Conservation (phyloP, 2,888 invertebrate species). For the Congeria kusceri region DNA sequence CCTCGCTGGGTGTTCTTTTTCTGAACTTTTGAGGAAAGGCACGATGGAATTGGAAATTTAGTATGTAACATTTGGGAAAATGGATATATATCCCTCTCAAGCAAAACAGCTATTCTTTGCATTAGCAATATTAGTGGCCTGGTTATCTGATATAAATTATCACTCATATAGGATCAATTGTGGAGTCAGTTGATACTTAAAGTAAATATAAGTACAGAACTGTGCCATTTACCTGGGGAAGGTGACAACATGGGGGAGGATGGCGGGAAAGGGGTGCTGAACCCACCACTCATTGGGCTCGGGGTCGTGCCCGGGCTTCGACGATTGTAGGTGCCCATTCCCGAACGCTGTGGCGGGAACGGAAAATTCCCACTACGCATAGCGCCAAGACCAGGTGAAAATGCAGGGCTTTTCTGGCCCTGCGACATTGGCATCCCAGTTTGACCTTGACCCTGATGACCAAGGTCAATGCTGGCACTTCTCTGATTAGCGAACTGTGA, state of each 20-base stretch:
- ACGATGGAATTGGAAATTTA: too few species aligned
- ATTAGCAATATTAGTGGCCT: too few species aligned
- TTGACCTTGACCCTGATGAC: conserved; percentile 40
- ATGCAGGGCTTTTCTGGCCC: conserved; percentile 75
- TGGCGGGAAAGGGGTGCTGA: conserved; percentile 54
- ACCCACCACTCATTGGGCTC: conserved; percentile 44
- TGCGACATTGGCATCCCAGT: conserved; percentile 2
- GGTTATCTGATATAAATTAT: too few species aligned
- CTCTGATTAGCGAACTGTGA: conserved; percentile 67
- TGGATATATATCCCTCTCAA: too few species aligned
- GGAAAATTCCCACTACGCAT: conserved; percentile 64
- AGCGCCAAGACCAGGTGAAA: conserved; percentile 51
- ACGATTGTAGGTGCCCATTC: conserved; percentile 64
- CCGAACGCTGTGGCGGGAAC: conserved; percentile 61
- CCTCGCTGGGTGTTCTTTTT: too few species aligned
- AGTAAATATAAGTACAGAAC: too few species aligned
- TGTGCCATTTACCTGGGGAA: conserved; percentile 57
- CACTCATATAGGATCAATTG: too few species aligned
- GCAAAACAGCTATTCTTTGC: too few species aligned
- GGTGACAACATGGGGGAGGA: conserved; percentile 68
- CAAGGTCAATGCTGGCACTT: conserved; percentile 64
- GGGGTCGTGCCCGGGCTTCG: conserved; percentile 72
- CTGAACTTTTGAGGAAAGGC: too few species aligned
- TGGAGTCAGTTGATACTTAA: too few species aligned
- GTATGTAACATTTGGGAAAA: too few species aligned